Conservation (phyloP, 2,888 invertebrate genomes). For the Polydrusus cervinus region DNA sequence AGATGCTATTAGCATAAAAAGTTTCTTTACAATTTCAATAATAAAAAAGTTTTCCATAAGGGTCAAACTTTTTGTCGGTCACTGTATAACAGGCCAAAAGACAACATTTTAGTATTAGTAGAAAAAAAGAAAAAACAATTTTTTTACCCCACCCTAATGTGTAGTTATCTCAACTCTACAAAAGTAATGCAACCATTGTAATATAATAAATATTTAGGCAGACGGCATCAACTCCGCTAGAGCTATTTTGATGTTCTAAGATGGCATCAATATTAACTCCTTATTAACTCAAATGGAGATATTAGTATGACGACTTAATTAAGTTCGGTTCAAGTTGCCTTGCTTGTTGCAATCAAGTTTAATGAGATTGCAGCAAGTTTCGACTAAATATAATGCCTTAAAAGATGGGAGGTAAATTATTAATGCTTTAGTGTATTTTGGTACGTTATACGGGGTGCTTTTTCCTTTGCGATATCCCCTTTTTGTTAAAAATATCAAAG, state of each 20-base stretch:
- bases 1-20: too few species aligned
- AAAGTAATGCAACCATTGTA: neutral
- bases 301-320: slow-evolving; percentile 30
- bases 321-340: slow-evolving; percentile 18
- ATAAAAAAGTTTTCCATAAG: too few species aligned
- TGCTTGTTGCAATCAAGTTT: slow-evolving; percentile 29
- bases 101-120: too few species aligned
- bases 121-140: too few species aligned
- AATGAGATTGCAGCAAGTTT: slow-evolving; percentile 25
- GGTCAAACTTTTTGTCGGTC: too few species aligned
- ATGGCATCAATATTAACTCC: slow-evolving; percentile 29
- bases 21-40: too few species aligned
- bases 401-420: neutral
- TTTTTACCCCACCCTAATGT: too few species aligned
- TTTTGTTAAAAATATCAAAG: too few species aligned
- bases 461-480: too few species aligned
- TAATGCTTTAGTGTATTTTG: neutral
- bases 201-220: slow-evolving; percentile 5
- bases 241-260: slow-evolving; percentile 1
- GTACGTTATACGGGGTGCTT: neutral
- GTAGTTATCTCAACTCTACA: too few species aligned
- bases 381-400: neutral
- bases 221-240: neutral
- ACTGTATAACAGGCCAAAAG: too few species aligned
- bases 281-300: slow-evolving; percentile 33